Evolutionary conservation across 2,797 vertebrate genomes (phyloP).

Genomic region (Xiphorhynchus erythropygius): DNA sequence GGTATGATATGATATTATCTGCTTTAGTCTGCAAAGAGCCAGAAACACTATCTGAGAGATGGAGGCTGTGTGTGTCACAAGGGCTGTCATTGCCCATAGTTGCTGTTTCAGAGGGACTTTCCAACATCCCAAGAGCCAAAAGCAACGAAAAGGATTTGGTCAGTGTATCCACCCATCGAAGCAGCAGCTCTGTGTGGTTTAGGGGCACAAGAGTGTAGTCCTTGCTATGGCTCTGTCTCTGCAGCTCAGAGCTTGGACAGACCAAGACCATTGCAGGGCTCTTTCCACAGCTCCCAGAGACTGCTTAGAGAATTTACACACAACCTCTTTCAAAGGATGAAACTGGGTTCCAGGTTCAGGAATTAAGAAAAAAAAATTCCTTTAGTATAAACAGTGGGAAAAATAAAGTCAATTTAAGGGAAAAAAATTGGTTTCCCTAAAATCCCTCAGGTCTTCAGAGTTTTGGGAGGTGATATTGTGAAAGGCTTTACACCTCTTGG

Average conservation of each 20-base stretch:
- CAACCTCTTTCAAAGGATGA: background rate
- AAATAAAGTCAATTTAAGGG: background rate
- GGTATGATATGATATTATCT: fast-evolving
- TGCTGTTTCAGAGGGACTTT: background rate
- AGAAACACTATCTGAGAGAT: background rate
- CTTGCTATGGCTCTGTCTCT: background rate
- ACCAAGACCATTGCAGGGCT: background rate
- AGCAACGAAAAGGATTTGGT: background rate
- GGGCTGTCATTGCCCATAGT: background rate
- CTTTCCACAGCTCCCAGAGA: background rate
- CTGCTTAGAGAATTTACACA: background rate
- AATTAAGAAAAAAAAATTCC: background rate
- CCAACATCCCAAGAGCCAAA: background rate
- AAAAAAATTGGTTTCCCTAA: background rate
- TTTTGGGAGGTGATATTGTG: background rate
- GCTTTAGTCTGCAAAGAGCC: background rate
- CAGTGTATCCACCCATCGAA: fast-evolving
- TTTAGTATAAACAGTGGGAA: background rate
- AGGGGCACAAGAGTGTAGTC: fast-evolving
- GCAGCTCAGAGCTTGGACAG: background rate
- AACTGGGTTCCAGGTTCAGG: background rate
- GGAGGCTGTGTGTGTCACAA: background rate
- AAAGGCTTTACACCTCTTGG: background rate
- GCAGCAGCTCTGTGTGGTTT: background rate
- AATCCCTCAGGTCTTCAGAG: background rate